Base-by-base conservation (phyloP, 37 sponge, comb jelly and placozoan genomes). In the Theonella swinhoei region DNA sequence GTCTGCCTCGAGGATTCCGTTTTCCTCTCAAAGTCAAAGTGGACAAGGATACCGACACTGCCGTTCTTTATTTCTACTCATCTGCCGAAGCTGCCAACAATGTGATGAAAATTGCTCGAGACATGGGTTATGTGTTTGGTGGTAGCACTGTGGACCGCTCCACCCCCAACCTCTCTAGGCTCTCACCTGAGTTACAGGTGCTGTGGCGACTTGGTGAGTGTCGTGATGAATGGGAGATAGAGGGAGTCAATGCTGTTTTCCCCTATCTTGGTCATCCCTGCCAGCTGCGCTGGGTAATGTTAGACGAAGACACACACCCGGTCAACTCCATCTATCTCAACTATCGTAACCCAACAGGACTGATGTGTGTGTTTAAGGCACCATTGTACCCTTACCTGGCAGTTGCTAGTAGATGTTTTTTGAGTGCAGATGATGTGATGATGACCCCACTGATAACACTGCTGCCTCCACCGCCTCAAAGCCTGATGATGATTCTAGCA, bases 191-290 rank as follows among this genome's bases (percentile, higher is more conserved):
- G 43, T 9, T 61, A 22, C 24, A 35, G 5, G 24, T 87, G 0
- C 39, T 80, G 1, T 87, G 88, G 88, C 75, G 77, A 40, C 80
- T 69, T 67, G 73, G 88, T 22, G 81, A 73, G 31, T 39, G 75
- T 0, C 54, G 38, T 7, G 19, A 28, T 20, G 0, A 19, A 7
- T 87, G 88, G 88, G 66, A 71, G 25, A 37, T 64, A 32, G 62
- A 74, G 1, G 59, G 40, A 5, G 42, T 73, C 1, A 25, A 33
- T 7, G 58, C 58, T 24, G 63, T 36, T 68, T 62, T 88, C 29
- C 62, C 88, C 3, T 24, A 38, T 4, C 69, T 76, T 25, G 24
- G 20, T 7, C 83, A 81, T 37, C 88, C 88, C 5, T 76, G 68
- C 42, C 34, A 4, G 39, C 37, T 82, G 3, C 30, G 36, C 9